These are phyloP conservation scores for Malurus cyaneus DNA, from an alignment of 2,113 vertebrate genomes.

Conservation along the genomic window DNA sequence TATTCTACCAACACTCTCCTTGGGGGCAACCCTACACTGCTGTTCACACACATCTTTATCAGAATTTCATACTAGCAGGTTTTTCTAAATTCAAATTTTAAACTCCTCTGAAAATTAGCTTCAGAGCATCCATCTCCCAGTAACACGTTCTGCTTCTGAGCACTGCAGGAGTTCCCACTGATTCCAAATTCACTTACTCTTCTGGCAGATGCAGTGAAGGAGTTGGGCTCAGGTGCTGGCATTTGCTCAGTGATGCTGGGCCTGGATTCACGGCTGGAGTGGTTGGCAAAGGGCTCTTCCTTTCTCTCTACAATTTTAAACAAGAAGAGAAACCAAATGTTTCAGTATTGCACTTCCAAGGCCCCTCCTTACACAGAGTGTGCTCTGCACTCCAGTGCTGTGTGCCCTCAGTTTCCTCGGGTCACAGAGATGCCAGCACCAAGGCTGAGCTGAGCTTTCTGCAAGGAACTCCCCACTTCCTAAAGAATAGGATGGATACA, in stretches of 20 bases:
- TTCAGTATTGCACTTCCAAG: slow-evolving; percentile 9
- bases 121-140: neutral
- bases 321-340: slow-evolving; percentile 38
- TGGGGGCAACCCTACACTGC: neutral
- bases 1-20: neutral
- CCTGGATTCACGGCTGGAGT: slow-evolving; percentile 66
- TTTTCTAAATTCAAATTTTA: neutral
- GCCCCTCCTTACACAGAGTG: neutral
- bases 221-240: slow-evolving; percentile 57
- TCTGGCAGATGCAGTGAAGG: slow-evolving; percentile 69
- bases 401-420: neutral
- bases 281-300: slow-evolving; percentile 66
- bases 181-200: slow-evolving; percentile 70
- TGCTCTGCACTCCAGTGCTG: neutral
- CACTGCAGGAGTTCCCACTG: neutral
- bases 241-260: slow-evolving; percentile 60
- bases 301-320: slow-evolving; percentile 70
- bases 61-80: neutral
- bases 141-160: neutral
- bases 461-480: neutral
- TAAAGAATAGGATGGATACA: accelerated
- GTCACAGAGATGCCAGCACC: neutral
- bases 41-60: neutral
- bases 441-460: neutral
- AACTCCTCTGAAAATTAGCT: neutral